Base-by-base conservation (phyloP, 2,888 invertebrate species). In the Caenorhabditis drosophilae region DNA sequence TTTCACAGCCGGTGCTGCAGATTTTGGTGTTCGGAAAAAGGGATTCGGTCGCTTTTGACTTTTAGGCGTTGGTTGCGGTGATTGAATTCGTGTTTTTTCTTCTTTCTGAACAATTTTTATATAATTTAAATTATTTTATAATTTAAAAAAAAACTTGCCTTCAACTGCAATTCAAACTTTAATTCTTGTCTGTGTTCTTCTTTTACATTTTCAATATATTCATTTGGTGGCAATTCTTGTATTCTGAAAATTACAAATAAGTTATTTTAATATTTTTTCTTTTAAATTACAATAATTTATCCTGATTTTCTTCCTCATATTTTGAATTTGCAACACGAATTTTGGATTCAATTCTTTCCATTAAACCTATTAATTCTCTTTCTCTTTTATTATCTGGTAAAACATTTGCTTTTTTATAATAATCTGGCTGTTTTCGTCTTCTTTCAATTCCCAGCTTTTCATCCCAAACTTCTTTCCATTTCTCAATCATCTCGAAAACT, bases 331-430 rank as follows among this genome's bases (percentile, higher is more conserved):
- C 50, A 9, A 27, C 35, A 1, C 23, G 34, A 25, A 57, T 63
- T 35, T 63, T 34, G 16, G 40, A 44, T 25, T 63, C 63, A n/a
- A 53, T 23, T 6, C 20, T 41, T 6, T 46, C 35, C 57, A 63
- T 57, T 23, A 40, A 38, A 4, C 20, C 22, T 0, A 42, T 20
- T 36, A 63, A 41, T 16, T 63, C 63, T 41, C 57, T 23, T 40
- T 63, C 63, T 50, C 63, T 45, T 36, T 54, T 57, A 27, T 57
- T 57, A 35, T 63, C 63, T 26, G 62, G 62, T 16, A 63, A 25
- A 22, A 57, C 57, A 18, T 63, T 53, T 12, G 34, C 38, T 25
- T 57, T 63, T 18, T 63, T 63, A 23, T 63, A 63, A 38, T 63
- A 63, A 7, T 63, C 54, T 27, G 63, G 57, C 41, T 50, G 49